These are phyloP conservation scores for Catonia carolina DNA, from an alignment of 2,888 invertebrate species.

Conservation along the genomic window DNA sequence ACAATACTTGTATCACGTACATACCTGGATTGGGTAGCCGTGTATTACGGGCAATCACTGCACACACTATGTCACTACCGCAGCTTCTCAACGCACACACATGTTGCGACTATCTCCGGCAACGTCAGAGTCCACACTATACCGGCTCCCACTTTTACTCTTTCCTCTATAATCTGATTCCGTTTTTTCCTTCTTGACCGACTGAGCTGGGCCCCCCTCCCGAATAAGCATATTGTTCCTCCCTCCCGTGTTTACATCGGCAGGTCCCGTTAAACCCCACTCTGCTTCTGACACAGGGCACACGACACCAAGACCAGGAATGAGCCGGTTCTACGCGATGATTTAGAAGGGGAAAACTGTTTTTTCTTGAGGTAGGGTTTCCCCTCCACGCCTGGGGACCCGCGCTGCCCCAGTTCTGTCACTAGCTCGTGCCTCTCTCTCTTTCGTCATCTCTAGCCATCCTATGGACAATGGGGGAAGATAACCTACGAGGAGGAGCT, in stretches of 20 bases:
- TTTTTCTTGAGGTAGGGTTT: constrained; percentile 25
- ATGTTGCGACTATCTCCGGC: too few species aligned
- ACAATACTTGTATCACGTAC: too few species aligned
- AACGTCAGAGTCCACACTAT: neutral
- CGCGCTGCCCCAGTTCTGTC: constrained; percentile 25
- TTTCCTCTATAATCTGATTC: constrained; percentile 23
- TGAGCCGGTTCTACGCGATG: constrained; percentile 14
- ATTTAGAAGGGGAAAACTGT: constrained; percentile 26
- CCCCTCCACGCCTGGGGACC: constrained; percentile 12
- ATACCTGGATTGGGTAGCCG: too few species aligned
- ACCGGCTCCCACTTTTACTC: constrained; percentile 24
- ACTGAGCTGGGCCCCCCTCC: constrained; percentile 20
- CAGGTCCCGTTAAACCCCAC: constrained; percentile 20
- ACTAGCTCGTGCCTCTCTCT: constrained; percentile 14
- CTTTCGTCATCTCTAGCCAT: constrained; percentile 24
- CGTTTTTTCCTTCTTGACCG: constrained; percentile 24
- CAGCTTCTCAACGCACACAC: too few species aligned
- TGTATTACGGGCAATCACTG: too few species aligned
- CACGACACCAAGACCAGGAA: constrained; percentile 19
- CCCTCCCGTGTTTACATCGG: constrained; percentile 17
- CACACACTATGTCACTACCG: too few species aligned
- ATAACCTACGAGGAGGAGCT: constrained; percentile 19
- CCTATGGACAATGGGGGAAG: constrained; percentile 19
- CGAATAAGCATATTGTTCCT: constrained; percentile 23
- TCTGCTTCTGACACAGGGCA: constrained; percentile 19